These are phyloP conservation scores for Melinaea marsaeus DNA, from an alignment of 2,888 invertebrate species.

Conservation along the genomic window DNA sequence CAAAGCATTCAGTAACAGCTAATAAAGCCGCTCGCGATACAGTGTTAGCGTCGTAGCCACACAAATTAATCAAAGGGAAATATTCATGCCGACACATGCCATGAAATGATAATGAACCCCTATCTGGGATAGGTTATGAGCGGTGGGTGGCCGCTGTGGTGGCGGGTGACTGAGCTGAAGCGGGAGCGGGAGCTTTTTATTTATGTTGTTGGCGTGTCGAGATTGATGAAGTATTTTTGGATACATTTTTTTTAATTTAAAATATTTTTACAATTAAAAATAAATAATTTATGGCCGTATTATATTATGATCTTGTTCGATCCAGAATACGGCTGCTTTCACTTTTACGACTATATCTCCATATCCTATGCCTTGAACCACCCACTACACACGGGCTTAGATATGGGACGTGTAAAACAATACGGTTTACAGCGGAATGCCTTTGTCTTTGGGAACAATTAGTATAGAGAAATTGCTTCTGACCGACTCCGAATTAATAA, in stretches of 20 bases:
- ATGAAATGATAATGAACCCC: slow-evolving; percentile 73
- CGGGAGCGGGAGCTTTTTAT: not conserved
- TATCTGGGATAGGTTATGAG: slow-evolving; percentile 41
- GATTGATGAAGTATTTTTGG: not conserved
- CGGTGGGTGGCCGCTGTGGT: slow-evolving; percentile 31
- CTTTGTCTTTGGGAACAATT: slow-evolving; percentile 56
- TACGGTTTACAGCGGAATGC: slow-evolving; percentile 55
- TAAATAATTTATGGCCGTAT: no score
- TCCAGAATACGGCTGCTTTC: not conserved
- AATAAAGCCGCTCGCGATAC: slow-evolving; percentile 51
- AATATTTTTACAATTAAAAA: no score
- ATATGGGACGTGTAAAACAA: slow-evolving; percentile 59
- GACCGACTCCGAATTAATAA: slow-evolving; percentile 47
- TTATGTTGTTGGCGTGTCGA: not conserved
- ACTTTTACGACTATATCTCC: no score
- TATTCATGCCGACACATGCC: slow-evolving; percentile 75
- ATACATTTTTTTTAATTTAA: no score
- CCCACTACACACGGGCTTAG: slow-evolving; percentile 25
- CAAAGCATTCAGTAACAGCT: slow-evolving; percentile 48
- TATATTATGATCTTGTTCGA: no score
- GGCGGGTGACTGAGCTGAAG: not conserved
- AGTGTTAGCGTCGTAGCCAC: slow-evolving; percentile 36
- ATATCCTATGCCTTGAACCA: slow-evolving; percentile 25
- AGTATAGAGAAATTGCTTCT: slow-evolving; percentile 55
- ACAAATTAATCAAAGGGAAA: slow-evolving; percentile 75